phyloP scores from a whole-genome alignment of 2,113 vertebrate species.

The Tetrax tetrax region DNA sequence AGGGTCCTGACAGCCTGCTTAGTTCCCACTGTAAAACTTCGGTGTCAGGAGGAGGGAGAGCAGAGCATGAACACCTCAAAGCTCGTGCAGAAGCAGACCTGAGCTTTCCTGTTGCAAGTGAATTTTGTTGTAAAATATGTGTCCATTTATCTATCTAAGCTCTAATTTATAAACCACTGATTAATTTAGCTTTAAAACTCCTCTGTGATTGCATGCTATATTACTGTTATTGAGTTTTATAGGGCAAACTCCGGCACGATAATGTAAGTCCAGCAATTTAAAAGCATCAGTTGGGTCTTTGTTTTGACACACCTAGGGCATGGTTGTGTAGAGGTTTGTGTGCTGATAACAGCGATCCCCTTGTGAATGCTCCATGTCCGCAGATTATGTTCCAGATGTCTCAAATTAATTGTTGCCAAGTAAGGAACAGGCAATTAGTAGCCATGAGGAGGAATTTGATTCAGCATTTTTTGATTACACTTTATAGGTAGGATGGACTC shows the following conservation, averaged over 20 bases:
- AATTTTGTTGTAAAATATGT: not conserved
- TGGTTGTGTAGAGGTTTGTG: not conserved
- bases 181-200: not conserved
- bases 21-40: not conserved
- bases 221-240: not conserved
- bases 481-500: not conserved
- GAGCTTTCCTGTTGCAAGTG: not conserved
- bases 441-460: not conserved
- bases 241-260: not conserved
- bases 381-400: not conserved
- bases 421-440: not conserved
- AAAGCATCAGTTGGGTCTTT: not conserved
- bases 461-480: not conserved
- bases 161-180: not conserved
- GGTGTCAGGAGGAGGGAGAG: not conserved
- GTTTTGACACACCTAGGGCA: rapidly evolving
- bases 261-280: not conserved
- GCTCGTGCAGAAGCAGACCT: not conserved
- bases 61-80: not conserved
- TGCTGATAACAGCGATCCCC: not conserved
- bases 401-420: not conserved
- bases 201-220: not conserved
- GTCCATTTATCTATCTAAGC: not conserved
- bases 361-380: not conserved
- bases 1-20: not conserved